Percentiles rank a stretch among this genome's conserved stretches.
Evolutionary conservation across 2,797 vertebrate genomes (phyloP).

Genomic region (Takifugu ocellatus): DNA sequence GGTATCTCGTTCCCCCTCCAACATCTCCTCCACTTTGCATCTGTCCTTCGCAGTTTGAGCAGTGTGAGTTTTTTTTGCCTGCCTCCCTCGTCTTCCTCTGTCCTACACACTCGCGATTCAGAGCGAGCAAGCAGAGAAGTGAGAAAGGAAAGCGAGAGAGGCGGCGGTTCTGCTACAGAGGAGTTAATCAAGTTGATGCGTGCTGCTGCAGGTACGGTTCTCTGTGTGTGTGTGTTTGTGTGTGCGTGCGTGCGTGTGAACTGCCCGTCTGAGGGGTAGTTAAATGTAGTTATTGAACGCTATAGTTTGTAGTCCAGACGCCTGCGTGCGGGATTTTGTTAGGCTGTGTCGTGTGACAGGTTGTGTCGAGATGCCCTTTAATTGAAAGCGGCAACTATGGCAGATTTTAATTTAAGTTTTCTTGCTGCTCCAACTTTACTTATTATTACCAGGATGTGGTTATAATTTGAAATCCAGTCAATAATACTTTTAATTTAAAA

Average conservation of each 20-base stretch:
- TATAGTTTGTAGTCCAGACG: slow-evolving; percentile 28
- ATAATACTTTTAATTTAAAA: background rate
- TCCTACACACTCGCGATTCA: slow-evolving; percentile 79
- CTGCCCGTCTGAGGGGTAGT: slow-evolving; percentile 50
- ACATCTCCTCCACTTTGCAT: slow-evolving; percentile 99
- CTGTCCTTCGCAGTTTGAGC: slow-evolving; percentile 99
- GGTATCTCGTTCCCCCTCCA: slow-evolving; percentile 99
- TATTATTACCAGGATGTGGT: background rate
- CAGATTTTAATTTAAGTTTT: background rate
- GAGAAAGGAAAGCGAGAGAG: slow-evolving; percentile 25
- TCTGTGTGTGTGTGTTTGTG: slow-evolving; percentile 27
- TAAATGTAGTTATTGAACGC: slow-evolving; percentile 46
- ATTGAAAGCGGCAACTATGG: slow-evolving; percentile 16
- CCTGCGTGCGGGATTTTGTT: slow-evolving; percentile 6
- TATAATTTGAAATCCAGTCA: background rate
- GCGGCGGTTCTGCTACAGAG: slow-evolving; percentile 86
- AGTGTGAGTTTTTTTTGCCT: slow-evolving; percentile 70
- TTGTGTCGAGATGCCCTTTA: slow-evolving; percentile 16
- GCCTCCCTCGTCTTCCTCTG: slow-evolving; percentile 45
- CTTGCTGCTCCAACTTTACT: background rate
- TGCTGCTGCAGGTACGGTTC: slow-evolving; percentile 96
- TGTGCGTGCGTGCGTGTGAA: slow-evolving; percentile 54
- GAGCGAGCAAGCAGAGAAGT: slow-evolving; percentile 67
- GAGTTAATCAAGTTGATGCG: slow-evolving; percentile 99
- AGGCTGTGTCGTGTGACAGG: too few relatives aligned